Percentiles rank a stretch among this genome's conserved stretches.
Conservation (phyloP, 2,888 invertebrate genomes). For the Pheosia tremula region DNA sequence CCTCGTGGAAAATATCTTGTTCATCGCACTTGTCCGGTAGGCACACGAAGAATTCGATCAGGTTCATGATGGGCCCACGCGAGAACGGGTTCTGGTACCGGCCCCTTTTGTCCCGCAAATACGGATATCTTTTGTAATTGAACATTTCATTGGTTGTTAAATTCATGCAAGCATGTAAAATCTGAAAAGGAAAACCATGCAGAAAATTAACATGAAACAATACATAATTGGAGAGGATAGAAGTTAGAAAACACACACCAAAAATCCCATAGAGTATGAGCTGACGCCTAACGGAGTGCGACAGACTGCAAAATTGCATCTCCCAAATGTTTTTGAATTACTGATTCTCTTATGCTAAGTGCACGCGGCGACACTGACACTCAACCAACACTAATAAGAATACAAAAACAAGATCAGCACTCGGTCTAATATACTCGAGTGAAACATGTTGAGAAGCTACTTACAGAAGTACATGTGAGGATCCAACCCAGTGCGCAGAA, state of each 20-base stretch:
- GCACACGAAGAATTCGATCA: constrained; percentile 96
- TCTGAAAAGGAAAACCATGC: constrained; percentile 77
- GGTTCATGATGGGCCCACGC: constrained; percentile 93
- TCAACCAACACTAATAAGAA: too few species aligned
- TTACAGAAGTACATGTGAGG: constrained; percentile 94
- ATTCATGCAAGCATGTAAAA: constrained; percentile 96
- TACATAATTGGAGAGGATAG: too few species aligned
- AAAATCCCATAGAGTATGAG: too few species aligned
- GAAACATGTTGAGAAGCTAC: constrained; percentile 42
- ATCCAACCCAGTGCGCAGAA: constrained; percentile 95
- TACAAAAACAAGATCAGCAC: too few species aligned
- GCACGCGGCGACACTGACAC: too few species aligned
- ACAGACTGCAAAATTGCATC: too few species aligned
- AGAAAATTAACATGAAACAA: neutral
- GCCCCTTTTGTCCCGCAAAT: constrained; percentile 94
- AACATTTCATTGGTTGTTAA: constrained; percentile 98
- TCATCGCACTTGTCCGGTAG: constrained; percentile 92
- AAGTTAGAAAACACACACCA: too few species aligned
- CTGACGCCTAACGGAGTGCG: too few species aligned
- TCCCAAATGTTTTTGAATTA: too few species aligned
- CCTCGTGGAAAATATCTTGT: constrained; percentile 88
- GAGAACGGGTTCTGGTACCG: constrained; percentile 96
- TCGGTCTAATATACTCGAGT: too few species aligned
- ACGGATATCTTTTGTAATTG: constrained; percentile 96
- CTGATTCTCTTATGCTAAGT: too few species aligned